Percentiles rank a stretch among this genome's conserved stretches.
Evolutionary conservation across 2,888 invertebrate genomes (phyloP).

Genomic region (Himalopsyche anomala): DNA sequence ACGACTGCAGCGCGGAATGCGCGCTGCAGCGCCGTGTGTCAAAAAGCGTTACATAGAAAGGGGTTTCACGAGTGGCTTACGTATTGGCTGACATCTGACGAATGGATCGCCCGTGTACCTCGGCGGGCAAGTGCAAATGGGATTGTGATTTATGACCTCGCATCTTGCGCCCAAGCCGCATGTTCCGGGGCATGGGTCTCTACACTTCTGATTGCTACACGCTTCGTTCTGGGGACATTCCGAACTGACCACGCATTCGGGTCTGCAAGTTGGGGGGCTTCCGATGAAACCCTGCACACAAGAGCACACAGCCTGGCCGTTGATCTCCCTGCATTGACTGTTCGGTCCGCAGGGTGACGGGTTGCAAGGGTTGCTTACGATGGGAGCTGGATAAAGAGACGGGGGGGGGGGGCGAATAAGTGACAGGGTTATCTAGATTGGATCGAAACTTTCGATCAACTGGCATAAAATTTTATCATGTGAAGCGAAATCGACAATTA

Average conservation of each 20-base stretch:
- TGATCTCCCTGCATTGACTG: conserved; percentile 82
- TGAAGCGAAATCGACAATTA: too few species aligned
- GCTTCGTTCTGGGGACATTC: conserved; percentile 84
- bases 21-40: too few species aligned
- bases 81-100: conserved; percentile 72
- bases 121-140: conserved; percentile 86
- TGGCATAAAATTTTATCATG: too few species aligned
- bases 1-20: too few species aligned
- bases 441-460: too few species aligned
- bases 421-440: too few species aligned
- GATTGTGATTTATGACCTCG: conserved; percentile 89
- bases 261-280: conserved; percentile 77
- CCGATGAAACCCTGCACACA: conserved; percentile 78
- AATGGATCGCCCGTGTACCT: conserved; percentile 88
- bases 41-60: too few species aligned
- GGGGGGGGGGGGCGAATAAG: not conserved
- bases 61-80: conserved; percentile 61
- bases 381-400: conserved; percentile 67
- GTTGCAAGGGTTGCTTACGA: conserved; percentile 73
- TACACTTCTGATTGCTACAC: conserved; percentile 86
- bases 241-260: conserved; percentile 84
- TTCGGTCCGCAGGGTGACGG: conserved; percentile 84
- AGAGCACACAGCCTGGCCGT: conserved; percentile 83
- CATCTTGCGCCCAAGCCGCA: conserved; percentile 75
- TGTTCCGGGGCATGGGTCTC: conserved; percentile 87